Evolutionary conservation across 2,113 vertebrate genomes (phyloP).

Genomic region (Chionis minor): DNA sequence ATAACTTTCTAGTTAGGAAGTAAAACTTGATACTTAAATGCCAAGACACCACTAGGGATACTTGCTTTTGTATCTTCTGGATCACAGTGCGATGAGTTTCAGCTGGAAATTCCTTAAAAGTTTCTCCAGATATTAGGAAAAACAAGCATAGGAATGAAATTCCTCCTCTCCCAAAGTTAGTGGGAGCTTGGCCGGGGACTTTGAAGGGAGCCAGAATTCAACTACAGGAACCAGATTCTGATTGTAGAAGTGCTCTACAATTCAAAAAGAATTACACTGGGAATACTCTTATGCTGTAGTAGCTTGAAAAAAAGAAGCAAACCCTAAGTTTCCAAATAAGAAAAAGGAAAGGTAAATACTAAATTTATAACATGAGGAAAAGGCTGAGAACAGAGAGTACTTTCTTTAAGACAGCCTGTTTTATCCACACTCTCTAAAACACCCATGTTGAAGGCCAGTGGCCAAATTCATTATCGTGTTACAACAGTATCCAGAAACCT

Average conservation of each 20-base stretch:
- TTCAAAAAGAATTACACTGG: not conserved
- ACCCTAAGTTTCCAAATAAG: not conserved
- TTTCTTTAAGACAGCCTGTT: not conserved
- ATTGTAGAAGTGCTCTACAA: not conserved
- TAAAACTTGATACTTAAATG: constrained; percentile 34
- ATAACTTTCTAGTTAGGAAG: constrained; percentile 50
- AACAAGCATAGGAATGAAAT: not conserved
- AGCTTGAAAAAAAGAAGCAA: not conserved
- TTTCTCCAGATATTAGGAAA: not conserved
- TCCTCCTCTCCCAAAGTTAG: not conserved
- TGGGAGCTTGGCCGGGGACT: not conserved
- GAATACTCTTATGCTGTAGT: not conserved
- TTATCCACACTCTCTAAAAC: constrained; percentile 13
- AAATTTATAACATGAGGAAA: not conserved
- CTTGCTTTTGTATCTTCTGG: constrained; percentile 5
- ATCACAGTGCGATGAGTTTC: not conserved
- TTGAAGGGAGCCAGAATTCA: not conserved
- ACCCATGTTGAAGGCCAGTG: constrained; percentile 16
- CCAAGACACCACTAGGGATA: constrained; percentile 6
- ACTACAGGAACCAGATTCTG: not conserved
- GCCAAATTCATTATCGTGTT: not conserved
- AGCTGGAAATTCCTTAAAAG: constrained; percentile 8
- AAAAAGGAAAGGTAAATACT: not conserved
- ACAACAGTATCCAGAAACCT: constrained; percentile 13
- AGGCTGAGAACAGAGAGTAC: not conserved